Base-by-base conservation (phyloP, 2,113 vertebrate species). In the Odobenus rosmarus region DNA sequence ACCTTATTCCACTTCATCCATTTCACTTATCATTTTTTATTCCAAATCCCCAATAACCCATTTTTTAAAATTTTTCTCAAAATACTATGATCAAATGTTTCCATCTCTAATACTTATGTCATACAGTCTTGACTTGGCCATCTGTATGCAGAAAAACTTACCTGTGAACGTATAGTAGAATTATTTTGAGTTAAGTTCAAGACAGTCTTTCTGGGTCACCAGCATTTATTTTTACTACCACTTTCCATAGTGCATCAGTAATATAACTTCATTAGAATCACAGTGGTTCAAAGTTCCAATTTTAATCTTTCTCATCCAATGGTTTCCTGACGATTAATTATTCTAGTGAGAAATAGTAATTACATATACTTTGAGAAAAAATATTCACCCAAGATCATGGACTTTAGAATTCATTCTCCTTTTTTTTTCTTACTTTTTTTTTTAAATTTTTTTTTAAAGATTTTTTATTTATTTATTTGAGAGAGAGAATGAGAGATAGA, bases 291-390 rank as follows among this genome's bases (percentile, higher is more conserved):
- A 53, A 64, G 18, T 87, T 92, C 6, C 55, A 9, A 86, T 61
- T 86, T 77, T 39, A 91, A 0, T 86, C 21, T 80, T 94, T 87
- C 24, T 85, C 18, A 84, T n/a, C 19, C 1, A 92, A 2, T 92
- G 59, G 4, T 61, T 86, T 92, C 12, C 49, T 79, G n/a, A 12
- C 2, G 18, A 67, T 84, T 87, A 69, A 64, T 42, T 61, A 18
- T 72, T 84, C 53, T 79, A 77, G 28, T 19, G n/a, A 84, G 33
- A 89, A 88, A 91, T 81, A 53, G 8, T 59, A 79, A 94, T 84
- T 7, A 74, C 16, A 71, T 61, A n/a, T 36, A 18, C 4, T 91
- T 88, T 95, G n/a, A 87, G 36, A 93, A 76, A 74, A 83, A 96
- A 67, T 64, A 19, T 53, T 82, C 79, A 93, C 18, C 6, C 82